phyloP scores from a whole-genome alignment of 2,797 vertebrate genomes.

The Agapornis canus region DNA sequence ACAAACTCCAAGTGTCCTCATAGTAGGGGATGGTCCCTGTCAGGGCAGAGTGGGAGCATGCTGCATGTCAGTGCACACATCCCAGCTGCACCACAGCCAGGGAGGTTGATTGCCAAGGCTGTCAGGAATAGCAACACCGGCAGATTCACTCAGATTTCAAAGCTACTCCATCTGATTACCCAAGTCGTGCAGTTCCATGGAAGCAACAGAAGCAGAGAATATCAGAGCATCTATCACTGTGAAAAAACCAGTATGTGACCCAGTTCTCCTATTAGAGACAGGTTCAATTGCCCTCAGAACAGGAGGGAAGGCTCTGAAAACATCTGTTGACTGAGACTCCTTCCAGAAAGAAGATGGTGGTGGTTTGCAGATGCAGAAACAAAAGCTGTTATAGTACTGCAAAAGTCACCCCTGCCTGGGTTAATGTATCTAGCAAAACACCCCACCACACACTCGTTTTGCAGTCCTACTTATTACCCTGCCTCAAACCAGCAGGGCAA shows the following conservation, averaged over 20 bases:
- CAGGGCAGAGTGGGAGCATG: not conserved
- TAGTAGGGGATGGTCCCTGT: not conserved
- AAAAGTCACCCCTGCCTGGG: not conserved
- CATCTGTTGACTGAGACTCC: not conserved
- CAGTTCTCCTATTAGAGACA: not conserved
- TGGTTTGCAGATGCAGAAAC: not conserved
- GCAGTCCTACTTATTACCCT: not conserved
- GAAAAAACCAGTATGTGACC: not conserved
- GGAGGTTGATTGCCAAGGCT: not conserved
- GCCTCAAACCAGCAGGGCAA: not conserved
- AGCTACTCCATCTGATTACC: not conserved
- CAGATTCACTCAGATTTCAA: not conserved
- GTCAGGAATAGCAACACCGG: not conserved
- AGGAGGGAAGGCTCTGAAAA: not conserved
- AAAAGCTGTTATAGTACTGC: not conserved
- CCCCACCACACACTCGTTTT: not conserved
- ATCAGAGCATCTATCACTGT: not conserved
- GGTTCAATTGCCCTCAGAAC: not conserved
- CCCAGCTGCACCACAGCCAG: not conserved
- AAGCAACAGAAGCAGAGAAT: not conserved
- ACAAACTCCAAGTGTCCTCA: not conserved
- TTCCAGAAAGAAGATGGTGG: not conserved
- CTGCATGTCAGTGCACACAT: not conserved
- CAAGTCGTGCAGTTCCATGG: accelerated
- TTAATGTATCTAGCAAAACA: not conserved